Evolutionary conservation across 2,797 vertebrate species (phyloP), one percentile per base, ranked within the genome.

Genomic region (Phylloscopus collybita): DNA sequence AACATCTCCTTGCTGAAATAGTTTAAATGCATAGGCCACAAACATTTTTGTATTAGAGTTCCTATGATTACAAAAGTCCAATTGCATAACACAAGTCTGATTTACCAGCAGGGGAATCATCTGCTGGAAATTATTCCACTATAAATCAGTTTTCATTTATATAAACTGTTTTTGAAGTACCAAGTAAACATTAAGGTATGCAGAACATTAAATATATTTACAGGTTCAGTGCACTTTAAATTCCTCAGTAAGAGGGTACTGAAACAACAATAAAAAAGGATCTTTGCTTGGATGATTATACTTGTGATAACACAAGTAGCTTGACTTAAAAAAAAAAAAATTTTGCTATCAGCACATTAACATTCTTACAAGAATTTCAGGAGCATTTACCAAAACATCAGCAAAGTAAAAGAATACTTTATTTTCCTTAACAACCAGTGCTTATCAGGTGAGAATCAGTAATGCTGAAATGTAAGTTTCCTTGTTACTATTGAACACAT

Each of bases 181-280:
- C 95, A 96, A 96, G 80, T 95, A 96, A 96, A 93, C 80, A 96
- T 64, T 91, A 79, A 91, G 95, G 49, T 88, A 94, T 60, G 79
- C 59, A 92, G 64, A 88, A 93, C 70, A 71, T 88, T 62, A 81
- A 84, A 94, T 92, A 74, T 65, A 84, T 89, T 92, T 90, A 92
- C 47, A 96, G 60, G 60, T 96, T 97, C 96, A 97, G 93, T 97
- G 97, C 96, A 97, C 89, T 97, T 97, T 45, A 83, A 86, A 78
- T 91, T 92, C 85, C 56, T 94, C 90, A 94, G 60, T 89, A 75
- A 74, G 56, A 90, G 53, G 32, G 53, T 80, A 86, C 25, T 73
- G 75, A 79, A 95, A 91, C 38, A 88, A 88, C 51, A 90, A 93
- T 83, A 79, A 66, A 95, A 96, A 95, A 83, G 67, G 17, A 91